Base-by-base conservation (phyloP, 2,797 vertebrate species). In the Cyprinella venusta region DNA sequence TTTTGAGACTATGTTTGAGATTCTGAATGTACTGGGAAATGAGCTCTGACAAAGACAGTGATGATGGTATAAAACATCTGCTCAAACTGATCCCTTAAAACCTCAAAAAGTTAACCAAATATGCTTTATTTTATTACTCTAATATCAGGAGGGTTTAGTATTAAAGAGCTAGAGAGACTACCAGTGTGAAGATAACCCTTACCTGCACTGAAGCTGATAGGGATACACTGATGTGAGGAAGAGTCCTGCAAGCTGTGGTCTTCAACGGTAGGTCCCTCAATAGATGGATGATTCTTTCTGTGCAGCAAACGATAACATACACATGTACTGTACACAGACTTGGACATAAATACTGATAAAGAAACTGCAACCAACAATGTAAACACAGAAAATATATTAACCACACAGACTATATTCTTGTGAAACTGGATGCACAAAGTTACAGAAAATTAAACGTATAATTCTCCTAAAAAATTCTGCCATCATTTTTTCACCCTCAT, bases 121-220 rank as follows among this genome's bases (percentile, higher is more conserved):
- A 15, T 48, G 45, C 45, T 48, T 48, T 1, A 48, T 16, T 48
- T 48, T 48, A 48, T 48, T 16, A 48, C 45, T 48, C 13, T 16
- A 16, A 48, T 15, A 48, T 48, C 45, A 48, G 13, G 45, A 15
- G 45, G 15, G 45, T 48, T 48, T 48, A 16, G 13, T 45, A 45
- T 45, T 15, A 76, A 87, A 82, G 65, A 78, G 61, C 38, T 83
- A 86, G 36, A 71, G 71, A 67, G 85, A 79, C 65, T 56, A 83
- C 40, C 84, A 80, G 86, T 24, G 21, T 75, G 68, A 54, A 45
- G 85, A 79, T 85, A 82, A 79, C 80, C 63, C 65, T 9, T 21
- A 71, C 24, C 54, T 77, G 81, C 15, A 61, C 79, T 38, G 69
- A 81, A 79, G 36, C 36, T 78, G 50, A 80, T 38, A 50, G 38